Conservation (phyloP, 2,113 vertebrate species). For the Terrapene triunguis region DNA sequence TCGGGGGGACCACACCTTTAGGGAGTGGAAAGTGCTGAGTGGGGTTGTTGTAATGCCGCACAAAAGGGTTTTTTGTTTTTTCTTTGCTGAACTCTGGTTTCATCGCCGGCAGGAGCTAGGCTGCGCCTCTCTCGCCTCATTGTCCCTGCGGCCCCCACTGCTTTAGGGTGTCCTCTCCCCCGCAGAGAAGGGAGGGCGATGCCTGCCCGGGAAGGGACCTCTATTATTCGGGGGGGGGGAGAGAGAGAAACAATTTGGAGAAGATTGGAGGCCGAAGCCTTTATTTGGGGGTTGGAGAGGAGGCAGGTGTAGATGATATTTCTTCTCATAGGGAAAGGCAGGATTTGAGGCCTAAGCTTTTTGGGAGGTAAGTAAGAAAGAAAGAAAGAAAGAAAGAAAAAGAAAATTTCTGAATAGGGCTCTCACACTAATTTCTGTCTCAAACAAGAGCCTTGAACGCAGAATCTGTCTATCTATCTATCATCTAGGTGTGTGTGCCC, state of each 20-base stretch:
- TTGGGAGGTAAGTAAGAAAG: neutral
- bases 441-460: neutral
- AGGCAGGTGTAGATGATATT: neutral
- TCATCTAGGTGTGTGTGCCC: neutral
- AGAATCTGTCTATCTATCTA: rapidly evolving
- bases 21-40: neutral
- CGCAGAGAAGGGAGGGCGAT: neutral
- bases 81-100: neutral
- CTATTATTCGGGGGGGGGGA: neutral
- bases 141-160: neutral
- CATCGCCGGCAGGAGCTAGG: neutral
- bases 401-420: neutral
- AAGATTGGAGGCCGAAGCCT: neutral
- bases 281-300: neutral
- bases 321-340: neutral
- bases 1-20: neutral
- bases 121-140: neutral
- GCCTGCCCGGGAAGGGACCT: neutral
- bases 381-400: too few species aligned
- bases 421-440: neutral
- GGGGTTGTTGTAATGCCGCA: neutral
- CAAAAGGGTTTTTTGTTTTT: neutral
- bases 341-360: neutral
- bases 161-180: neutral
- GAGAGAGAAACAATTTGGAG: neutral